Evolutionary conservation across 1,140 invertebrate genomes (phyloP).

Genomic region (Watersipora subatra): DNA sequence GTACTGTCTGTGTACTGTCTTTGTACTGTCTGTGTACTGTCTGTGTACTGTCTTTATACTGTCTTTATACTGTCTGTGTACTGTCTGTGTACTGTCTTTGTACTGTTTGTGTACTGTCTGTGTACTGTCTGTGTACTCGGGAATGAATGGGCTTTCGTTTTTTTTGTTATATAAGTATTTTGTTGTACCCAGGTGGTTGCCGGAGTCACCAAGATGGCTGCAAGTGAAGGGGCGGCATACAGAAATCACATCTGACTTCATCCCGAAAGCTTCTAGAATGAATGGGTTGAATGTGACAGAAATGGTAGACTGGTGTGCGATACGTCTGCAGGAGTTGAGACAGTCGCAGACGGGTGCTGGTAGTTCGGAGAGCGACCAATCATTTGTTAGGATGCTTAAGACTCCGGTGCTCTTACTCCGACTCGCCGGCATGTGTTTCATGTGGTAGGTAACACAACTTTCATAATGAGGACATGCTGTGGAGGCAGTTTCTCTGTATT

Average conservation of each 20-base stretch:
- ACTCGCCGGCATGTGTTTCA: background rate
- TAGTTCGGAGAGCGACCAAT: background rate
- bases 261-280: background rate
- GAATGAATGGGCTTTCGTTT: background rate
- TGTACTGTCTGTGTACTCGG: background rate
- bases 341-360: background rate
- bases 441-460: too few species aligned
- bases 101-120: too few species aligned
- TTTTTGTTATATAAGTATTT: too few species aligned
- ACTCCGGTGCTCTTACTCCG: background rate
- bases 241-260: background rate
- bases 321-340: background rate
- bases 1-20: too few species aligned
- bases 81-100: too few species aligned
- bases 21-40: too few species aligned
- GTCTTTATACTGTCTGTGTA: too few species aligned
- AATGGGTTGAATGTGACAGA: background rate
- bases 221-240: background rate
- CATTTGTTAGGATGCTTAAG: background rate
- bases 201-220: slow-evolving; percentile 3
- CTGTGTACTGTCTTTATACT: too few species aligned
- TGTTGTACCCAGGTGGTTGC: slow-evolving; percentile 1
- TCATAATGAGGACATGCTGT: too few species aligned
- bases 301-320: background rate
- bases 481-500: too few species aligned